Conservation (phyloP, 2,888 invertebrate species). For the Lithophane socia region DNA sequence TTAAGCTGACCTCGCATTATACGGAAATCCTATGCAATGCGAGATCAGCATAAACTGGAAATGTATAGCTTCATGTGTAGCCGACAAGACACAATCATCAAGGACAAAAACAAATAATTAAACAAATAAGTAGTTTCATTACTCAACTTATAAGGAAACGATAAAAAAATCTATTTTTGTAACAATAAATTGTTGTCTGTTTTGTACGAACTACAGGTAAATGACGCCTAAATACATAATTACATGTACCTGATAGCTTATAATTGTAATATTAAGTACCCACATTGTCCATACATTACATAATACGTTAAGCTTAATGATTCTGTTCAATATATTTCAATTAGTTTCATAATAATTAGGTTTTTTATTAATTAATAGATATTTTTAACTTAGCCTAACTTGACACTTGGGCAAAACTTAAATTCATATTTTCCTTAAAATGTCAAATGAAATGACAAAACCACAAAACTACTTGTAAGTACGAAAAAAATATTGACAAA, state of each 20-base stretch:
- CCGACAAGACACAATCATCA: background rate
- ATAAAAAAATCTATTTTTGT: background rate
- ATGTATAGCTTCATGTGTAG: no score
- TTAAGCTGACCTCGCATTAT: no score
- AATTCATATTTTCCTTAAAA: no score
- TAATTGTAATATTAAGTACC: background rate
- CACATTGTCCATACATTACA: background rate
- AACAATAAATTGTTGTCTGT: background rate
- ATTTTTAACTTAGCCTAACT: conserved; percentile 7
- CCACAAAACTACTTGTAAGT: no score
- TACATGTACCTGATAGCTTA: background rate
- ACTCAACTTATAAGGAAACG: background rate
- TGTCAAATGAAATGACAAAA: no score
- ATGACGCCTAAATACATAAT: background rate
- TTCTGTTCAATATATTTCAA: background rate
- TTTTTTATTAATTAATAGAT: conserved; percentile 3
- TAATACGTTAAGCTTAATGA: no score
- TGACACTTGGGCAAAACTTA: no score
- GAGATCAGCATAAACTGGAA: no score
- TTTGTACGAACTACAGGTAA: background rate
- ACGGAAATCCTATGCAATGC: no score
- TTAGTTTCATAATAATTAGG: background rate
- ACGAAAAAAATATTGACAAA: no score
- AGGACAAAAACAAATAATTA: conserved; percentile 14
- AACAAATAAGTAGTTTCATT: conserved; percentile 18